Evolutionary conservation across 2,113 vertebrate species (phyloP).

Genomic region (Anas platyrhynchos): DNA sequence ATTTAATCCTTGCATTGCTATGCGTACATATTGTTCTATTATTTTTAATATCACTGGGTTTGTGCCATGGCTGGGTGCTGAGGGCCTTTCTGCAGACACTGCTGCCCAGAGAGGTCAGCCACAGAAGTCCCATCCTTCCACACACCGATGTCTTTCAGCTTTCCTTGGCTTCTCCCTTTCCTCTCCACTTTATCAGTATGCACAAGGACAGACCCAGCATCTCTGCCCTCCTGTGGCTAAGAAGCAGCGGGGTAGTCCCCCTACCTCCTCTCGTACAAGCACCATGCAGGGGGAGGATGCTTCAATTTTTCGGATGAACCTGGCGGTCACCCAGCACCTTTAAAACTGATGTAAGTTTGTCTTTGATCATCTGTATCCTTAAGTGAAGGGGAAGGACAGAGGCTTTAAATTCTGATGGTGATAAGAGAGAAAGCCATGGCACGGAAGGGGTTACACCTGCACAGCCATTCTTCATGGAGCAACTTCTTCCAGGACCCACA

Average conservation of each 20-base stretch:
- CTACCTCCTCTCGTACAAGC: not conserved
- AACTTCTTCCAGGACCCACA: conserved; percentile 65
- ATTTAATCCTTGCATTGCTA: too few species aligned
- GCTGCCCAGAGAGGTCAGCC: rapidly evolving
- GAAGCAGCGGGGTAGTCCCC: not conserved
- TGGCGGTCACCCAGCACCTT: rapidly evolving
- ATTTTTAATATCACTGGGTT: rapidly evolving
- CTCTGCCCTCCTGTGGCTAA: not conserved
- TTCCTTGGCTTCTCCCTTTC: not conserved
- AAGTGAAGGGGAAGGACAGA: not conserved
- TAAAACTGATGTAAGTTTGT: not conserved
- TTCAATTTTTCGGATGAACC: not conserved
- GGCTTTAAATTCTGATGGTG: not conserved
- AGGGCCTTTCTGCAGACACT: not conserved
- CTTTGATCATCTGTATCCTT: not conserved
- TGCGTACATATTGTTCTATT: too few species aligned
- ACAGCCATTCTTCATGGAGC: conserved; percentile 41
- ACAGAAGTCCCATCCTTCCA: not conserved
- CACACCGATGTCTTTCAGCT: not conserved
- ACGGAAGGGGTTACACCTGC: conserved; percentile 61
- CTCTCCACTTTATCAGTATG: rapidly evolving
- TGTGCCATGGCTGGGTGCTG: not conserved
- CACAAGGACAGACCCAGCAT: not conserved
- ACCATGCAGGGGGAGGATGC: not conserved
- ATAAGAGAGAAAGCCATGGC: not conserved